A percentile compares a stretch with the other conserved stretches of the same genome.
Conservation (phyloP, 2,888 invertebrate genomes). For the Corbicula japonica region DNA sequence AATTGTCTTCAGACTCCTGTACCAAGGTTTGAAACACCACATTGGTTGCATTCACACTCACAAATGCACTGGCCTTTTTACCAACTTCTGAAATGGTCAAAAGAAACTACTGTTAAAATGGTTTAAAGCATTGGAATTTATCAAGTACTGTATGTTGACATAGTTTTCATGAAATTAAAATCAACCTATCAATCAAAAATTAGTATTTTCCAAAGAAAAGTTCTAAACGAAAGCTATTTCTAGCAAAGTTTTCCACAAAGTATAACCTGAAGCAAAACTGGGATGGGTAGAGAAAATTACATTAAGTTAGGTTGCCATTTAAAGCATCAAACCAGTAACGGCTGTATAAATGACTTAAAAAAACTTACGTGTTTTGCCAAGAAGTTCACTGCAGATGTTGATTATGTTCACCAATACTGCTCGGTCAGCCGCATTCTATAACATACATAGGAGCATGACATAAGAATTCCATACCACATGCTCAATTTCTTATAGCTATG, state of each 20-base stretch:
- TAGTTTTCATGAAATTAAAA: too few species aligned
- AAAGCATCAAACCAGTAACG: too few species aligned
- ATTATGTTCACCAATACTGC: constrained; percentile 79
- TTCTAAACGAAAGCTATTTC: too few species aligned
- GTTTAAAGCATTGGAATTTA: background rate
- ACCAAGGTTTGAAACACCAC: constrained; percentile 82
- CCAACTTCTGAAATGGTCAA: constrained; percentile 77
- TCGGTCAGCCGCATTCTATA: constrained; percentile 78
- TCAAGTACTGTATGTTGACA: too few species aligned
- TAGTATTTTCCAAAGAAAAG: too few species aligned
- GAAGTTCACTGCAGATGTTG: constrained; percentile 81
- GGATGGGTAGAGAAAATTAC: too few species aligned
- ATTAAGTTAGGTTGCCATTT: too few species aligned
- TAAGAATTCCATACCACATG: background rate
- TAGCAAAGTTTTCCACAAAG: too few species aligned
- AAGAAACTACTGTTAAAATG: background rate
- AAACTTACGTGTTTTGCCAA: constrained; percentile 84
- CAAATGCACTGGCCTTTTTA: constrained; percentile 80
- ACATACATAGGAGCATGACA: constrained; percentile 15
- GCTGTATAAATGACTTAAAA: background rate
- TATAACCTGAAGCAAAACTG: too few species aligned
- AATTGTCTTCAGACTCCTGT: constrained; percentile 75
- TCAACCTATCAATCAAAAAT: too few species aligned
- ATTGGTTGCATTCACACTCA: constrained; percentile 82
- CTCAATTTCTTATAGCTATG: too few species aligned